phyloP scores from a whole-genome alignment of 2,797 vertebrate species.

The Sebastes matsubarae region DNA sequence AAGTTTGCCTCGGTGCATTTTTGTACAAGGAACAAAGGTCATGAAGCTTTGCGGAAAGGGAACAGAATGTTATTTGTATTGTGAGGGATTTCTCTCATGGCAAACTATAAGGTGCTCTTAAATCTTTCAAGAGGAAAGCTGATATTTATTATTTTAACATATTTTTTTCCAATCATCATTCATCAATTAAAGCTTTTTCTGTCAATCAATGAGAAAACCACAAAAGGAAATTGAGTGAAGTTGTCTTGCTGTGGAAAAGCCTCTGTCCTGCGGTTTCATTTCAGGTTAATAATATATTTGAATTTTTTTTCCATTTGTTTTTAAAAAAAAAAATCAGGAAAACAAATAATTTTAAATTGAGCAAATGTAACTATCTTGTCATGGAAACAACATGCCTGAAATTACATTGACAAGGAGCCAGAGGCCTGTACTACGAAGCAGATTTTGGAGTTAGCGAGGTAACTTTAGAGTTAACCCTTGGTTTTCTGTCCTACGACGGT shows the following conservation, averaged over 20 bases:
- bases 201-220: constrained; percentile 2
- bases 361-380: not conserved
- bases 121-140: constrained; percentile 34
- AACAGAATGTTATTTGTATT: constrained; percentile 57
- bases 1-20: constrained; percentile 63
- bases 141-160: constrained; percentile 12
- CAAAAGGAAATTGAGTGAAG: not conserved
- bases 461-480: no score
- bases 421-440: no score
- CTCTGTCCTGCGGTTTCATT: not conserved
- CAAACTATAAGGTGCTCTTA: constrained; percentile 54
- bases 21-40: constrained; percentile 56
- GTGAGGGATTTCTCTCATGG: constrained; percentile 37
- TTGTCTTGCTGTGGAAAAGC: not conserved
- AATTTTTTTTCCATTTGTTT: not conserved
- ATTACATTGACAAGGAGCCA: not conserved
- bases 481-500: no score
- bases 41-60: constrained; percentile 42
- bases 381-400: constrained; percentile 9
- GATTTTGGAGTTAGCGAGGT: no score
- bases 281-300: not conserved
- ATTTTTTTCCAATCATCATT: not conserved
- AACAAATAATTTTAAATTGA: not conserved
- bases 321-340: not conserved
- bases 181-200: not conserved